Conservation (phyloP, 2,113 vertebrate species). For the Phalacrocorax carbo region DNA sequence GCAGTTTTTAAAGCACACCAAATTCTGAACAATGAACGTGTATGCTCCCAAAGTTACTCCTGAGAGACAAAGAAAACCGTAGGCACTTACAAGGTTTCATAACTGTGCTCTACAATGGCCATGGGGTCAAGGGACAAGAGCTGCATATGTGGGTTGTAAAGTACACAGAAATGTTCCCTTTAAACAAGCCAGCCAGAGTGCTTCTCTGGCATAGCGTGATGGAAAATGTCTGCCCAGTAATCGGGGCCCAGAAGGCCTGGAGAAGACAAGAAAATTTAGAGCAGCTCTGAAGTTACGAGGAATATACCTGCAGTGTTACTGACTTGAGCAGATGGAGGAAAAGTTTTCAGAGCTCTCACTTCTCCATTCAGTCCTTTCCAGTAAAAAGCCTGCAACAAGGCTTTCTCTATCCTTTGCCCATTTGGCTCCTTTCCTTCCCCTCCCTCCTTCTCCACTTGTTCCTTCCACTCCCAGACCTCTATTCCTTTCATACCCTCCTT, state of each 20-base stretch:
- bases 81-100: not conserved
- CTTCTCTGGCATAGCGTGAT: not conserved
- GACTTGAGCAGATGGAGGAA: not conserved
- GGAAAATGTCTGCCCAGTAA: not conserved
- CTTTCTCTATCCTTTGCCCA: not conserved
- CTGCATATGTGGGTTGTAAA: not conserved
- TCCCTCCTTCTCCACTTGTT: not conserved
- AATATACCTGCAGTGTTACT: not conserved
- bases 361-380: not conserved
- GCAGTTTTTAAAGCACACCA: not conserved
- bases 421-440: not conserved
- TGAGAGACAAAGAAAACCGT: not conserved
- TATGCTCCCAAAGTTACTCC: not conserved
- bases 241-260: not conserved
- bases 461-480: not conserved
- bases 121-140: not conserved
- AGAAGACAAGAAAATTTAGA: not conserved
- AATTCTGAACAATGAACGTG: not conserved
- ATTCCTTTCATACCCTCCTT: not conserved
- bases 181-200: not conserved
- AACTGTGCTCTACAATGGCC: not conserved
- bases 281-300: not conserved
- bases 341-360: not conserved
- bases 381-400: not conserved
- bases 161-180: not conserved